Evolutionary conservation across 2,797 vertebrate genomes (phyloP).

Genomic region (Anableps anableps): DNA sequence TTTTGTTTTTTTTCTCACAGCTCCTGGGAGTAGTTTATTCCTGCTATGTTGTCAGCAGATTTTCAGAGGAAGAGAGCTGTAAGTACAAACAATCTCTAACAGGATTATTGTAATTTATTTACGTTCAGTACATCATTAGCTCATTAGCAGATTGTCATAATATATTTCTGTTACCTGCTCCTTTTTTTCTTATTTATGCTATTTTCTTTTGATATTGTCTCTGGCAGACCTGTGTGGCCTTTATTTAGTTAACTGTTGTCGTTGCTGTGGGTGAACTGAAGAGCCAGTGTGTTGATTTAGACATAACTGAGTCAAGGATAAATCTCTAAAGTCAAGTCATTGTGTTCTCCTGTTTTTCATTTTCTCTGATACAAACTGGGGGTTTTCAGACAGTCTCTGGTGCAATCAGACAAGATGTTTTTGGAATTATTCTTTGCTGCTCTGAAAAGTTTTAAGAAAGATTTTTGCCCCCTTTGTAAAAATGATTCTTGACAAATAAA

Average conservation of each 20-base stretch:
- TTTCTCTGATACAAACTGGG: not conserved
- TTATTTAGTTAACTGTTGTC: not conserved
- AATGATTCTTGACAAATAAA: not conserved
- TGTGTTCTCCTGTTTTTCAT: not conserved
- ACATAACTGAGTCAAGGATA: not conserved
- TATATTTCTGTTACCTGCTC: not conserved
- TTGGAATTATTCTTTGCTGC: not conserved
- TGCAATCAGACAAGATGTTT: not conserved
- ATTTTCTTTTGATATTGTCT: not conserved
- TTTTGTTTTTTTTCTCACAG: constrained; percentile 67
- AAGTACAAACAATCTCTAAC: constrained; percentile 67
- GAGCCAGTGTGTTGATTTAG: not conserved
- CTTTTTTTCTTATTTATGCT: not conserved
- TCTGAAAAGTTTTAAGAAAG: not conserved
- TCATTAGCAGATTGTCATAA: not conserved
- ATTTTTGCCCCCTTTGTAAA: not conserved
- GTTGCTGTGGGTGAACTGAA: not conserved
- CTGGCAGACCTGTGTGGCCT: too few species aligned
- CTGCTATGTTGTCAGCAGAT: constrained; percentile 85
- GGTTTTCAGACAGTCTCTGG: not conserved
- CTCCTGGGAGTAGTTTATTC: constrained; percentile 86
- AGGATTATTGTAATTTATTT: not conserved
- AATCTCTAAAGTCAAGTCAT: not conserved
- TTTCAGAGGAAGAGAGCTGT: constrained; percentile 90
- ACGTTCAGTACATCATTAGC: not conserved